These are phyloP conservation scores for Trachelus iudaicus DNA, from an alignment of 2,888 invertebrate species.

Conservation along the genomic window DNA sequence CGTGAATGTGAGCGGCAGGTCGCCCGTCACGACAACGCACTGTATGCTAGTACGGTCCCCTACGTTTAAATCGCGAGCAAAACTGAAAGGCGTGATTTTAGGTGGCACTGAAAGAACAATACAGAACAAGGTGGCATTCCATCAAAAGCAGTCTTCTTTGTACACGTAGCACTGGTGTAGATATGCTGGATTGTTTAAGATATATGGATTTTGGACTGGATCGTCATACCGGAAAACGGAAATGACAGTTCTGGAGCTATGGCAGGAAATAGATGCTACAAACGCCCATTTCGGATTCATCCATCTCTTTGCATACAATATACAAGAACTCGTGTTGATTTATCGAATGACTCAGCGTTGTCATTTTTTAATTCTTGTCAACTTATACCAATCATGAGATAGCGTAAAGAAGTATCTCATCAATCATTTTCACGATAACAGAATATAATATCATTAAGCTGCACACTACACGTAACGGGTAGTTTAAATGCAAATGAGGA, in stretches of 20 bases:
- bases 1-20: slow-evolving; percentile 73
- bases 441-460: neutral
- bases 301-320: neutral
- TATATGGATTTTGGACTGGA: neutral
- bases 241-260: neutral
- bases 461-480: neutral
- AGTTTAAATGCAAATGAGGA: neutral
- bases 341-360: neutral
- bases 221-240: neutral
- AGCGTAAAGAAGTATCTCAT: neutral
- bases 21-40: slow-evolving; percentile 73
- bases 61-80: slow-evolving; percentile 73
- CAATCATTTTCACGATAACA: neutral
- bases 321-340: neutral
- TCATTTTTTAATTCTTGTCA: neutral
- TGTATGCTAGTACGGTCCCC: slow-evolving; percentile 72
- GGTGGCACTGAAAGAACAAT: slow-evolving; percentile 70
- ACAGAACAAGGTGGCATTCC: slow-evolving; percentile 38
- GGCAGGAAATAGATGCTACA: neutral
- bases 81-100: slow-evolving; percentile 75
- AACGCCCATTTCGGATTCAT: neutral
- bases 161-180: neutral
- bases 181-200: neutral
- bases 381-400: neutral
- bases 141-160: slow-evolving; percentile 6